Base-by-base conservation (phyloP, 1,140 invertebrate species). In the Cotesia glomerata region DNA sequence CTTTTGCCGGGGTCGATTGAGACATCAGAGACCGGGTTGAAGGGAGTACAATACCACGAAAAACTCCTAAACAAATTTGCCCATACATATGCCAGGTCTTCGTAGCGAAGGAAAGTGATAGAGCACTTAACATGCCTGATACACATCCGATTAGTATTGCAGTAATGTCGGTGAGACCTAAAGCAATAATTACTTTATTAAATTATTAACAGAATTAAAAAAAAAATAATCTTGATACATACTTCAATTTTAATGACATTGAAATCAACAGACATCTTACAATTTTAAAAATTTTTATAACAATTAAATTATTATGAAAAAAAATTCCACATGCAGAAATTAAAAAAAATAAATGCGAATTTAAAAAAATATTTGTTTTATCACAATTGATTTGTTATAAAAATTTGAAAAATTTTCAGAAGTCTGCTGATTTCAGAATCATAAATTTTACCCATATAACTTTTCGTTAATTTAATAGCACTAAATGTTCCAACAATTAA, bases 1-100 rank as follows among this genome's bases (percentile, higher is more conserved):
- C 92, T 34, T 90, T 87, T 5, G 84, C 56, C 2, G 90, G 89
- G n/a, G 92, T 87, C 26, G 90, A 88, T 80, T 93, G 93, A 1
- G 92, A 91, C n/a, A 93, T 79, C 54, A 91, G 84, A 1, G 92
- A 89, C 68, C 92, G 87, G 54, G 91, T 88, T 75, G 92, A 86
- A 26, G 92, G 91, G 4, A 88, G 85, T 13, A 89, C 85, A 36
- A 91, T 81, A 1, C 87, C 88, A 70, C 86, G 82, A 62, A 92
- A 89, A 14, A 89, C 77, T 51, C 89, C 88, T 68, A 92, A 59
- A 7, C 78, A 71, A 8, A 85, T 79, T 74, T 87, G 86, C 5
- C 90, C 71, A 82, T 93, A 93, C 88, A 93, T 89, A 56, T 92
- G 89, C 90, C 90, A 93, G 1, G 90, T 78, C 71, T 87, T 82